These are phyloP conservation scores for Apteryx owenii DNA, from an alignment of 2,113 vertebrate genomes.

Conservation along the genomic window DNA sequence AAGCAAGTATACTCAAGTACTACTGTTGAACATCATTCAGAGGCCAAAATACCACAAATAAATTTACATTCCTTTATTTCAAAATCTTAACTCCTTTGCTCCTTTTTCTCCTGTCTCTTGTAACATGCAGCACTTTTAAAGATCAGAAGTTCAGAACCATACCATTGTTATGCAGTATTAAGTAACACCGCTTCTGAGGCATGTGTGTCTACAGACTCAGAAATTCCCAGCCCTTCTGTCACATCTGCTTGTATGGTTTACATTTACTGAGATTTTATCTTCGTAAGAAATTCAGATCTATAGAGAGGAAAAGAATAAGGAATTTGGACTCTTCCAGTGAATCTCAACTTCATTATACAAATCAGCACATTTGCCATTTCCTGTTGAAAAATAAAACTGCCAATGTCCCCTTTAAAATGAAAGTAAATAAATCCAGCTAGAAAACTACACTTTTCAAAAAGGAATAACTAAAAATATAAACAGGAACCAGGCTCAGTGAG, in stretches of 20 bases:
- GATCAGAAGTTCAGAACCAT: not conserved
- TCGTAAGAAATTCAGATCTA: not conserved
- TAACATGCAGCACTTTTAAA: not conserved
- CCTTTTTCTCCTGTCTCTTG: not conserved
- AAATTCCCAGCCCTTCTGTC: not conserved
- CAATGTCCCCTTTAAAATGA: not conserved
- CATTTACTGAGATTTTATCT: constrained; percentile 30
- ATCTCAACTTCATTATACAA: constrained; percentile 44
- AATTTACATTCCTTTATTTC: not conserved
- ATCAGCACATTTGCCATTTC: constrained; percentile 40
- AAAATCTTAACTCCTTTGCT: not conserved
- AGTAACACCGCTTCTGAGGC: not conserved
- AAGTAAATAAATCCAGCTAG: constrained; percentile 35
- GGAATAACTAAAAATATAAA: not conserved
- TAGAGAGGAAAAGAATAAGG: not conserved
- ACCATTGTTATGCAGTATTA: not conserved
- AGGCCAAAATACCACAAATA: not conserved
- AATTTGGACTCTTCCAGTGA: constrained; percentile 27
- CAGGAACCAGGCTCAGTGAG: not conserved
- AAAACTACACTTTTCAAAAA: not conserved
- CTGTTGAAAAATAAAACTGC: constrained; percentile 46
- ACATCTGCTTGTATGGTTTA: not conserved
- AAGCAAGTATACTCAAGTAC: not conserved
- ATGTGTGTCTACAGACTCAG: not conserved
- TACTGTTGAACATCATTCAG: not conserved